phyloP scores from a whole-genome alignment of 2,113 vertebrate genomes.

The Passer montanus region DNA sequence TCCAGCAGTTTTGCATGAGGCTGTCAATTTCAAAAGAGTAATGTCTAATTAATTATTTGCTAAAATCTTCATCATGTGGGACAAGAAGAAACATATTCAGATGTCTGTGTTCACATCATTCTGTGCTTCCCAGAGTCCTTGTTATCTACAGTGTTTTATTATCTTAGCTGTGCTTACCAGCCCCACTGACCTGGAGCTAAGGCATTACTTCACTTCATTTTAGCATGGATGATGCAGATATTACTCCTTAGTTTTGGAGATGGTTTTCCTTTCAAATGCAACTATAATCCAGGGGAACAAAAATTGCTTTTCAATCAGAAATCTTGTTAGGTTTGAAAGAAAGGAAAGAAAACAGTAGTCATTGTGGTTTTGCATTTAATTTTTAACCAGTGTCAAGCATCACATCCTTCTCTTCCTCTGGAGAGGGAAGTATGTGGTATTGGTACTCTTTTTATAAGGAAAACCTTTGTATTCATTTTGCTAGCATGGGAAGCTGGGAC shows the following conservation, averaged over 20 bases:
- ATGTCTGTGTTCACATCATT: neutral
- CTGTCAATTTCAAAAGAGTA: neutral
- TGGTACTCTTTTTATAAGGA: neutral
- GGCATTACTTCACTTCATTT: neutral
- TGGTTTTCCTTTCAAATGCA: neutral
- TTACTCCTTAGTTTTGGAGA: neutral
- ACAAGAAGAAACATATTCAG: neutral
- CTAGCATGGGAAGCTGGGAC: neutral
- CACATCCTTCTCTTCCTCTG: neutral
- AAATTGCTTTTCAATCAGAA: neutral
- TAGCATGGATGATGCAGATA: neutral
- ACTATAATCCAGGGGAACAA: neutral
- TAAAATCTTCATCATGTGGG: neutral
- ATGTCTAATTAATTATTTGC: neutral
- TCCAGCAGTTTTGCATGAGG: neutral
- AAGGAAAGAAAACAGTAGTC: neutral
- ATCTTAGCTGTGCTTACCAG: neutral
- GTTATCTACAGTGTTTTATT: neutral
- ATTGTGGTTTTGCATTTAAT: neutral
- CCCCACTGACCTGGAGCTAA: neutral
- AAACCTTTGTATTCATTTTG: neutral
- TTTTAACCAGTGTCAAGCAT: neutral
- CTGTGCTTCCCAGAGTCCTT: neutral
- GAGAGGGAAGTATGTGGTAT: fast-evolving
- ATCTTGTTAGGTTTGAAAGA: neutral